phyloP scores from a whole-genome alignment of 1,140 invertebrate species.

The Oscheius sp. region DNA sequence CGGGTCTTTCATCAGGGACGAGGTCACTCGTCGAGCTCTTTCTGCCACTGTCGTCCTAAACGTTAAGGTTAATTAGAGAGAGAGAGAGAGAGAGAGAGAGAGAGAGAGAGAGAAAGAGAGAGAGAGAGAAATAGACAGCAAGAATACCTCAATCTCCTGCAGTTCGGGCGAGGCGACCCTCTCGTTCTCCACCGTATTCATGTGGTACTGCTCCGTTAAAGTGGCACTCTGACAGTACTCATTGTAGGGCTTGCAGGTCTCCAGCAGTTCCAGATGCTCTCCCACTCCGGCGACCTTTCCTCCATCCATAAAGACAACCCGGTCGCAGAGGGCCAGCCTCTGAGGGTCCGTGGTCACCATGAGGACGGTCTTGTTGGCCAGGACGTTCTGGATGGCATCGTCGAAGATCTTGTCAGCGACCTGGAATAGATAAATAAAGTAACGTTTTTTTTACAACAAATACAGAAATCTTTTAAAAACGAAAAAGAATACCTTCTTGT shows the following conservation, averaged over 20 bases:
- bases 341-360: conserved; percentile 55
- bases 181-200: no score
- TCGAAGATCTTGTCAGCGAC: conserved; percentile 70
- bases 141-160: not conserved
- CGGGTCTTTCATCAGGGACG: not conserved
- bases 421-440: conserved; percentile 35
- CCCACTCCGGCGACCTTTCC: conserved; percentile 64
- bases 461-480: no score
- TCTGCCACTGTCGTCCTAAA: not conserved
- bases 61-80: no score
- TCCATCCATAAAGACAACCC: conserved; percentile 65
- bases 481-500: conserved; percentile 64
- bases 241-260: conserved; percentile 53
- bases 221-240: conserved; percentile 43
- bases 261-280: conserved; percentile 64
- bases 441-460: not conserved
- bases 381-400: conserved; percentile 64
- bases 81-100: no score
- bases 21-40: not conserved
- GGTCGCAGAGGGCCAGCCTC: conserved; percentile 65
- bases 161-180: no score
- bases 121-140: no score
- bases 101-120: no score
- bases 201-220: not conserved
- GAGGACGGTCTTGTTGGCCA: conserved; percentile 51